Base-by-base conservation (phyloP, 2,113 vertebrate genomes). In the Alaudala cheleensis region DNA sequence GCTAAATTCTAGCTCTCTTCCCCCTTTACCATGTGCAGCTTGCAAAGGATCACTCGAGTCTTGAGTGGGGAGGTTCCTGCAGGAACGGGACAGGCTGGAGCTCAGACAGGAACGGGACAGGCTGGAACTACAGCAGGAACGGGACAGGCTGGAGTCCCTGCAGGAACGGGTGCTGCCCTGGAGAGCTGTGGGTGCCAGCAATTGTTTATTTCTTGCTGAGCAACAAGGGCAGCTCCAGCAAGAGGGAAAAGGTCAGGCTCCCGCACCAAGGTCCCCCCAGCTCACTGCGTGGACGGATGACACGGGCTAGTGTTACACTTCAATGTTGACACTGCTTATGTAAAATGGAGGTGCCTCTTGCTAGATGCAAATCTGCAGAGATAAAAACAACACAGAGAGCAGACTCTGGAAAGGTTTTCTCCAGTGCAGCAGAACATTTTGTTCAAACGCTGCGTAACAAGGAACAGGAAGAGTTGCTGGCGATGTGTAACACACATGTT, bases 201-300 rank as follows among this genome's bases (percentile, higher is more conserved):
- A 95, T 89, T 91, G 92, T 90, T 95, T 94, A 95, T 80, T 97
- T 97, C 96, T 95, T 73, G 86, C 94, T 90, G 81, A 96, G 87
- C 93, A 88, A 95, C 79, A 2, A 86, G 74, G 39, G 78, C 70
- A 84, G 85, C 66, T 91, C 94, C 82, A 92, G 93, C 84, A 44
- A 40, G 81, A 91, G 91, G 94, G 73, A 94, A 84, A 96, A 96
- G 93, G 96, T 95, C 87, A 96, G 24, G 64, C 71, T 92, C 87
- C 93, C 15, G 74, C 86, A 86, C 28, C 20, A 83, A 78, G 78
- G 82, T 95, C 70, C 82, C 72, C 82, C 49, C 86, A 70, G 70
- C 73, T 64, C 78, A 56, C 2, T 26, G 86, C 24, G 19, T 71
- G 33, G 67, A 94, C 6, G 34, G 70, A 51, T 80, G 64, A 91